phyloP scores from a whole-genome alignment of 2,113 vertebrate species.

The Poecilia latipinna region DNA sequence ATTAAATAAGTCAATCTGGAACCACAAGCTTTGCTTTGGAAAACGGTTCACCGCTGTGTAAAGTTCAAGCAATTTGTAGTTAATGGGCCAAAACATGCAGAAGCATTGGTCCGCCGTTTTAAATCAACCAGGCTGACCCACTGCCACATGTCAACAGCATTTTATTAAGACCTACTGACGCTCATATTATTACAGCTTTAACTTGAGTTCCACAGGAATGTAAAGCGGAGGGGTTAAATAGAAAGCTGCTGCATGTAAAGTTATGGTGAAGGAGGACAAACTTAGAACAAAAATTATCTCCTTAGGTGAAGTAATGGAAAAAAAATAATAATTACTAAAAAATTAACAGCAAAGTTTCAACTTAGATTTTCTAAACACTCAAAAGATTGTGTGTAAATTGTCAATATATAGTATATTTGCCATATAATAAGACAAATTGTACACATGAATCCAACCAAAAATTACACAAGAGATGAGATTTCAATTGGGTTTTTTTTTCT shows the following conservation, averaged over 20 bases:
- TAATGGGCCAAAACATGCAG: constrained; percentile 40
- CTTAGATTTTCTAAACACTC: too few relatives aligned
- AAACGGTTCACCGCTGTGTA: constrained; percentile 19
- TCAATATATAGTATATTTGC: too few relatives aligned
- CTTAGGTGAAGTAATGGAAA: background rate
- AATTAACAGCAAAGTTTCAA: too few relatives aligned
- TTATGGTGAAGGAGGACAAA: background rate
- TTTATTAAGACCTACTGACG: constrained; percentile 20
- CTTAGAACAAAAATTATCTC: background rate
- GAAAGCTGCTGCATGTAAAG: background rate
- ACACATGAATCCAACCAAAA: too few relatives aligned
- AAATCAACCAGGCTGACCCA: constrained; percentile 1
- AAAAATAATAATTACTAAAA: too few relatives aligned
- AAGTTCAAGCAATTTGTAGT: constrained; percentile 37
- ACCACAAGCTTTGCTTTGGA: constrained; percentile 17
- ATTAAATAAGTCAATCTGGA: constrained; percentile 15
- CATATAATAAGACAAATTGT: too few relatives aligned
- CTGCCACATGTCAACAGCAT: constrained; percentile 11
- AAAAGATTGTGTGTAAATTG: too few relatives aligned
- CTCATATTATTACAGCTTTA: constrained; percentile 19
- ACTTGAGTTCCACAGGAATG: background rate
- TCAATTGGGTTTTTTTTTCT: too few relatives aligned
- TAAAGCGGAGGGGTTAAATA: background rate
- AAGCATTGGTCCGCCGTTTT: constrained; percentile 24
- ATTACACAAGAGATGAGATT: too few relatives aligned